Conservation (phyloP, 2,797 vertebrate species). For the Intellagama lesueurii region DNA sequence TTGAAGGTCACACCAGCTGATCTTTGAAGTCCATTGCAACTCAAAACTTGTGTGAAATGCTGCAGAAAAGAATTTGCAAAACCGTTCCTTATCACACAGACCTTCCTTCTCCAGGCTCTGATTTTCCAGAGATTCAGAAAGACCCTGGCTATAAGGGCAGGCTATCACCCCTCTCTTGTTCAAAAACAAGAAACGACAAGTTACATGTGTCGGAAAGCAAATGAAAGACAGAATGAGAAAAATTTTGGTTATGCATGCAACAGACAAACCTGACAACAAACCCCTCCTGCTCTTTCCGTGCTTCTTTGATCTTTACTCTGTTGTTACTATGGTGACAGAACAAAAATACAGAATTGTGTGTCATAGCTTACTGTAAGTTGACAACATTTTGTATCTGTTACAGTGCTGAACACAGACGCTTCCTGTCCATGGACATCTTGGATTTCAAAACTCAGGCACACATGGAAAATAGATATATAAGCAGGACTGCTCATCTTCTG, state of each 20-base stretch:
- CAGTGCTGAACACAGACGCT: not conserved
- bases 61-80: not conserved
- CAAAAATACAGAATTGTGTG: constrained; percentile 12
- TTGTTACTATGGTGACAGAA: constrained; percentile 38
- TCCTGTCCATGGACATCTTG: not conserved
- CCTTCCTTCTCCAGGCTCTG: not conserved
- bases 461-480: not conserved
- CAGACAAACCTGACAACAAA: not conserved
- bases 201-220: not conserved
- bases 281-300: constrained; percentile 10
- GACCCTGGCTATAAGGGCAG: not conserved
- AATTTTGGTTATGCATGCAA: not conserved
- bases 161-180: not conserved
- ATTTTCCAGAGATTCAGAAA: not conserved
- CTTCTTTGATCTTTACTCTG: constrained; percentile 38
- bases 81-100: not conserved
- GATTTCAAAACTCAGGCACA: not conserved
- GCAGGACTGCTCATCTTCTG: not conserved
- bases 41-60: not conserved
- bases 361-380: constrained; percentile 25
- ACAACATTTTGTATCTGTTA: constrained; percentile 1
- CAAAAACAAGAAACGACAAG: too few species aligned
- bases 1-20: too few species aligned
- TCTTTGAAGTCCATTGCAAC: not conserved
- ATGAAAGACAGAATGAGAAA: not conserved